Evolutionary conservation across 2,888 invertebrate genomes (phyloP), one percentile per base, ranked within the genome.

Genomic region (Cosmopolites sordidus): DNA sequence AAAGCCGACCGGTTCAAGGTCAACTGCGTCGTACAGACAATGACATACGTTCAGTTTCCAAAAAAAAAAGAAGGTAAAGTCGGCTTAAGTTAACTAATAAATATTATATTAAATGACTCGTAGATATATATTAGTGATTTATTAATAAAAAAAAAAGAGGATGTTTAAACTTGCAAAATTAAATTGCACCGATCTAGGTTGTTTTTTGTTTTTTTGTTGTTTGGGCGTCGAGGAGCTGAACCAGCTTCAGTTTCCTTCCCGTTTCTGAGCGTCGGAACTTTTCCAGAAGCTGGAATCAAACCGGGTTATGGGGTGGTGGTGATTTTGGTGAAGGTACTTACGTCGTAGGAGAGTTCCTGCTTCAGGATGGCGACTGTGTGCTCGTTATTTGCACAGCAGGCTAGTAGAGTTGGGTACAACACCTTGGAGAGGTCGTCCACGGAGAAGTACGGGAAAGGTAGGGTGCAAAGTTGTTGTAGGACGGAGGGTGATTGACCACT

Each of bases 371-470:
- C 78, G n/a, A 80, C 79, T 60, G 90, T 90, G 58, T 84, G 82
- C 2, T 78, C 74, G 65, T 87, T 87, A 42, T 81, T 71, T 69
- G 80, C 74, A 68, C 86, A 79, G 70, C 82, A 79, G 16, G 89
- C 87, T 51, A 90, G 79, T 39, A 93, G 77, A 1, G 91, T 89
- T 0, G 93, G 92, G 72, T 90, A 83, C 46, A 93, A 79, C 46
- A 86, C 81, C 58, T 78, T 79, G 51, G 85, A 83, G 60, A 92
- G 80, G 1, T 76, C 69, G 18, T 83, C 82, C 51, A 89, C 87
- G 42, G 88, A 87, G 73, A 93, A 88, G 79, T 91, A 93, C 63
- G 87, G 86, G 64, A 92, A 90, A 0, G 93, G 92, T 61, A 93
- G 75, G 0, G 82, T 84, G 75, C 91, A 91, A 40, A 94, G 76